These are phyloP conservation scores for Hanleya hanleyi DNA, from an alignment of 2,888 invertebrate species.

Conservation along the genomic window DNA sequence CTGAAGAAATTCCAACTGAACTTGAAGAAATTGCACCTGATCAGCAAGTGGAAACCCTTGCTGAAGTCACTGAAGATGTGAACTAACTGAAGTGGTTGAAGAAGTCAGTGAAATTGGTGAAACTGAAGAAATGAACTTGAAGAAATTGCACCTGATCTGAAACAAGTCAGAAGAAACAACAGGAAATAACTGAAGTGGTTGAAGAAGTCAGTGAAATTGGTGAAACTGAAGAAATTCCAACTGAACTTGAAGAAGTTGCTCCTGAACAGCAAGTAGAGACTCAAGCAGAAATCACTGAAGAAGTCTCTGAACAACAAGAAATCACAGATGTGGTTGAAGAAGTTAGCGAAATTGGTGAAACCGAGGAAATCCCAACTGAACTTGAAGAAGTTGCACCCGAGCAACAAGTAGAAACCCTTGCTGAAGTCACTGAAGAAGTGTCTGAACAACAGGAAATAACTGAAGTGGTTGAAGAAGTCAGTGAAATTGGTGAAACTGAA, in stretches of 20 bases:
- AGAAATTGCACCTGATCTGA: background rate
- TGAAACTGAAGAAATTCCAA: constrained; percentile 3
- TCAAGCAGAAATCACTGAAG: background rate
- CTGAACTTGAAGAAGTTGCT: background rate
- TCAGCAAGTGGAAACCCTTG: background rate
- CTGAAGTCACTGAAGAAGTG: constrained; percentile 16
- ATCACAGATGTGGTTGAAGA: constrained; percentile 38
- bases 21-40: background rate
- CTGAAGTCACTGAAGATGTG: background rate
- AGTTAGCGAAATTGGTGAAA: constrained; percentile 26
- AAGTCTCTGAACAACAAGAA: constrained; percentile 24
- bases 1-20: constrained; percentile 32
- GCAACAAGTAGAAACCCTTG: constrained; percentile 27
- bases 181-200: background rate
- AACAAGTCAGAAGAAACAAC: background rate
- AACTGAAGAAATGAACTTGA: constrained; percentile 30
- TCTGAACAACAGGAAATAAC: constrained; percentile 11
- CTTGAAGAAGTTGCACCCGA: constrained; percentile 16
- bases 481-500: constrained; percentile 24
- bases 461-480: constrained; percentile 14
- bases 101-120: constrained; percentile 19
- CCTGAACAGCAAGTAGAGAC: background rate
- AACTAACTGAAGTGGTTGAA: background rate
- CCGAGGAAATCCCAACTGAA: constrained; percentile 27
- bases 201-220: background rate